Evolutionary conservation across 2,797 vertebrate species (phyloP), one percentile per base, ranked within the genome.

Genomic region (Melanogrammus aeglefinus): DNA sequence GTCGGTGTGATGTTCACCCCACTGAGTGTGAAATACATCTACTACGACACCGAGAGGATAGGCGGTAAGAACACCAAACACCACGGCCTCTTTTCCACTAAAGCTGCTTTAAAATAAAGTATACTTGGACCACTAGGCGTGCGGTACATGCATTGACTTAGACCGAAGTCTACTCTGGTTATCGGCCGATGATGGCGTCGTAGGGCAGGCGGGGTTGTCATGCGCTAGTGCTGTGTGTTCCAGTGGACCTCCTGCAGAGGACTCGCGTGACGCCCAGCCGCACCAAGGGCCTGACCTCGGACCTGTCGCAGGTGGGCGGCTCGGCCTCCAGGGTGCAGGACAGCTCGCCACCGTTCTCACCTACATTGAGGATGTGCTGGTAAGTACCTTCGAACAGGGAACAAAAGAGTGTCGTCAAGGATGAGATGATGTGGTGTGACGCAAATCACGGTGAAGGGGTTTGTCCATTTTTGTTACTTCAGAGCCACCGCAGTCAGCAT

Each of bases 1-100:
- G 97, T 99, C 82, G 98, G 98, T 0, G 97, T 99, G 83, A 99
- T 99, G 97, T 99, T 99, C 91, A 99, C 98, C 39, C 98, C 97
- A 0, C 92, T 98, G 38, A 95, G 94, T 0, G 96, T 98, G 86
- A 97, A 97, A 84, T 97, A 97, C 0, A 78, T 96, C 0, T 96
- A 97, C 86, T 97, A 96, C 0, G 97, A 98, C 90, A 97, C 97
- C 0, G 97, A 98, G 80, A 94, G 96, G 88, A 98, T 98, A 82
- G 97, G 97, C 82, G 95, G 97, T 98, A 90, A 95, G 94, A 77
- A 24, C 27, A 24, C n/a, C 1, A 27, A 63, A 69, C n/a, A 69
- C n/a, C 7, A 27, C 13, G 13, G 24, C 24, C 63, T 27, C 63
- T 69, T 69, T 69, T 69, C n/a, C 63, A 27, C 63, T 27, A 69